Base-by-base conservation (phyloP, 1,140 invertebrate genomes). In the Lepidurus couesii region DNA sequence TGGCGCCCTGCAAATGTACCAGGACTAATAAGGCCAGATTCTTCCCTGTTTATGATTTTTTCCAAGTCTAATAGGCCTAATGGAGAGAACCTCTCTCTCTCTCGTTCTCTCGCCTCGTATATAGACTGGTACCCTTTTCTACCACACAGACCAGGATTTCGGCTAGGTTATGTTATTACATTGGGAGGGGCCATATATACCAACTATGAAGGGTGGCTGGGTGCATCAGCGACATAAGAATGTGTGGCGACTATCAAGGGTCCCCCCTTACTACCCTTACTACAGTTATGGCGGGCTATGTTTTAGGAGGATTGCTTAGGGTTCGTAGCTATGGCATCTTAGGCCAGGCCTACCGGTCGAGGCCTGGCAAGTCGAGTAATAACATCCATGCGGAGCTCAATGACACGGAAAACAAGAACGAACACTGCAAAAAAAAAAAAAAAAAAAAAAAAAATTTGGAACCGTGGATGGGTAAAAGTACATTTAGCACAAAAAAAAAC, bases 331-430 rank as follows among this genome's bases (percentile, higher is more conserved):
- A 65, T 0, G 53, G 13, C 53, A 65, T 65, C 53, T 65, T 65
- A 65, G 53, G 13, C 21, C 2, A 65, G 53, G 53, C 21, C 53
- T 65, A 13, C 53, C n/a, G 53, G 53, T 65, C 53, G 53, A 65
- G 53, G 16, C n/a, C 9, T 65, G 21, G 53, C 53, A 21, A 65
- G 53, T 65, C 53, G 53, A 65, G 53, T 65, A 21, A 65, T 65
- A 65, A 65, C 53, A 65, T 65, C 53, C 53, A 65, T 65, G 53
- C 53, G 53, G 13, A 65, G 53, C 53, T 65, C 53, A 65, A 7
- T 65, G 53, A 65, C 53, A 65, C 53, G 53, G 53, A 65, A 65
- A 65, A 65, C 53, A 65, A 65, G 53, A 65, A 13, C 53, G 21
- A 21, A 21, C 16, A 65, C 16, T 21, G 13, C 16, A 65, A 7